Conservation (phyloP, 2,888 invertebrate species). For the Mythimna pallens region DNA sequence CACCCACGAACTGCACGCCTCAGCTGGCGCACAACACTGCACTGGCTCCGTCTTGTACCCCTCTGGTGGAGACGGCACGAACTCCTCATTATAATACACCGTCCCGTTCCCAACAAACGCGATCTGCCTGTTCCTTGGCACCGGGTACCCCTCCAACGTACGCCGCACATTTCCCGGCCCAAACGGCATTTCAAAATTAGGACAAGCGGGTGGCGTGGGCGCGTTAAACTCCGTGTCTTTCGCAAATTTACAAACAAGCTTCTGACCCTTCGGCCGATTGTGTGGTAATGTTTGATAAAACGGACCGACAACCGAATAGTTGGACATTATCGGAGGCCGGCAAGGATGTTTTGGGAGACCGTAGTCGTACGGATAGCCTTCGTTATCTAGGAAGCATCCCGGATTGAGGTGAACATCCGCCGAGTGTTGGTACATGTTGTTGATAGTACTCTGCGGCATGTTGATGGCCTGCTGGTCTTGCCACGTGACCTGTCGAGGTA, state of each 20-base stretch:
- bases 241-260: slow-evolving; percentile 87
- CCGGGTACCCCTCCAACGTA: slow-evolving; percentile 95
- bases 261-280: slow-evolving; percentile 91
- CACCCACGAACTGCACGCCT: slow-evolving; percentile 85
- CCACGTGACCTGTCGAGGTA: slow-evolving; percentile 90
- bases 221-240: slow-evolving; percentile 88
- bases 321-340: slow-evolving; percentile 85
- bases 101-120: slow-evolving; percentile 87
- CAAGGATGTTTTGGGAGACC: slow-evolving; percentile 93
- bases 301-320: slow-evolving; percentile 85
- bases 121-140: slow-evolving; percentile 88
- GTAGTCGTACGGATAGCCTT: slow-evolving; percentile 95
- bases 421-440: slow-evolving; percentile 91
- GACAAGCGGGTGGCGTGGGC: slow-evolving; percentile 76
- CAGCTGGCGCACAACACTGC: slow-evolving; percentile 85
- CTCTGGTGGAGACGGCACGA: slow-evolving; percentile 93
- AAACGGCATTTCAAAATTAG: slow-evolving; percentile 84
- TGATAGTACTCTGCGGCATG: slow-evolving; percentile 87
- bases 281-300: slow-evolving; percentile 95
- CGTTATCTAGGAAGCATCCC: slow-evolving; percentile 94
- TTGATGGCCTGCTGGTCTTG: slow-evolving; percentile 89
- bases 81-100: slow-evolving; percentile 89
- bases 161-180: slow-evolving; percentile 92
- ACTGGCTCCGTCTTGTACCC: slow-evolving; percentile 92
- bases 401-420: slow-evolving; percentile 94